Evolutionary conservation across 2,797 vertebrate species (phyloP).

Genomic region (Manis crassicaudata): DNA sequence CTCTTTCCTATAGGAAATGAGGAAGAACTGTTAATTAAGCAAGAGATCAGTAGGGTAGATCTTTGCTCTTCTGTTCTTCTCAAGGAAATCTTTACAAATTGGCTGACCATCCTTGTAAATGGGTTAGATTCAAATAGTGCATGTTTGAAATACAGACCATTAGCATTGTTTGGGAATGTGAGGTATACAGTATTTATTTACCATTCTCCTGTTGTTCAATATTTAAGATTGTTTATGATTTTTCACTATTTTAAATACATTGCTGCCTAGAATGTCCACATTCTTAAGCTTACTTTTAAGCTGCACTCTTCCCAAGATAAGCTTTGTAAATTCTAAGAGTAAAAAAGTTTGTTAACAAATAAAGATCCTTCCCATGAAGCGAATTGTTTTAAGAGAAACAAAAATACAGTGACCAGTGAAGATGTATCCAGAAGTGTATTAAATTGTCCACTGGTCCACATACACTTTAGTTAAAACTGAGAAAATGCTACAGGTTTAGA

Average conservation of each 20-base stretch:
- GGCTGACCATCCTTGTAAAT: not conserved
- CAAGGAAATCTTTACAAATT: not conserved
- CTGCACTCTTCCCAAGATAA: not conserved
- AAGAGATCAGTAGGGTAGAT: not conserved
- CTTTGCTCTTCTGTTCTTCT: not conserved
- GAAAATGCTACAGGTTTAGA: not conserved
- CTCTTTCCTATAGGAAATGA: not conserved
- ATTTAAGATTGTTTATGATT: not conserved
- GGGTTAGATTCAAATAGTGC: not conserved
- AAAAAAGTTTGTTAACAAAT: slow-evolving; percentile 12
- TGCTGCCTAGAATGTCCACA: not conserved
- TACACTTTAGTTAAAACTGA: not conserved
- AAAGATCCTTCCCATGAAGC: not conserved
- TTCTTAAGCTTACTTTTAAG: slow-evolving; percentile 37
- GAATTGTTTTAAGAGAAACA: slow-evolving; percentile 47
- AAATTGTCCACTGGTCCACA: not conserved
- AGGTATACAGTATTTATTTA: not conserved
- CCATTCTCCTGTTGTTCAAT: not conserved
- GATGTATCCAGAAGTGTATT: not conserved
- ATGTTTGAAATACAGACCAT: not conserved
- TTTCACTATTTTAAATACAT: not conserved
- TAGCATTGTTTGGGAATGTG: not conserved
- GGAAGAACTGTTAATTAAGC: not conserved
- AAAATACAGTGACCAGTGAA: not conserved
- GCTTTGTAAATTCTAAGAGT: not conserved